Evolutionary conservation across 2,888 invertebrate species (phyloP).

Genomic region (Synergus itoensis): DNA sequence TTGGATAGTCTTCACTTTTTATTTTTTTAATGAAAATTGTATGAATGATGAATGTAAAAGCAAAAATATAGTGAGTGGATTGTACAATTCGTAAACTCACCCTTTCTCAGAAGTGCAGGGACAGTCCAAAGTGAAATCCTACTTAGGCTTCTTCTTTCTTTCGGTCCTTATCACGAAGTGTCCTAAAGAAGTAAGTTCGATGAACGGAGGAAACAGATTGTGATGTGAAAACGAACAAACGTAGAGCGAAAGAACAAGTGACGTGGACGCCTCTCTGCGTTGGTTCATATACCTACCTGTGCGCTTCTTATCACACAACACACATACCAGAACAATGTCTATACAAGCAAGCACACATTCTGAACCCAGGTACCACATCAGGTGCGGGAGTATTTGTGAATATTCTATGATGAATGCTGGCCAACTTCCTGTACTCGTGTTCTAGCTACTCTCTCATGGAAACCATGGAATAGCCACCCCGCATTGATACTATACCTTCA

Average conservation of each 20-base stretch:
- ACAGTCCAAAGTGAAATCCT: no score
- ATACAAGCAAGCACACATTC: no score
- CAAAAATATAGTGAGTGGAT: no score
- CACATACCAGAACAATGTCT: constrained; percentile 46
- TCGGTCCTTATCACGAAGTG: background rate
- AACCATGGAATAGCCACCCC: background rate
- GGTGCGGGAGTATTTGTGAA: constrained; percentile 1
- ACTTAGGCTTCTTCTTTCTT: no score
- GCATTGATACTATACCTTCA: no score
- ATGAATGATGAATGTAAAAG: no score
- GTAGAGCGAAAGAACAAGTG: constrained; percentile 73
- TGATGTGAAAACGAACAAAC: constrained; percentile 60
- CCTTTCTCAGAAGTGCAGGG: no score
- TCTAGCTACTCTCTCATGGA: background rate
- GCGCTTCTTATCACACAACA: constrained; percentile 73
- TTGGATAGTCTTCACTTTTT: no score
- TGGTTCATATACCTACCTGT: constrained; percentile 75
- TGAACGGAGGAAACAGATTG: constrained; percentile 30
- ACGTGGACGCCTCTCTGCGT: constrained; percentile 73
- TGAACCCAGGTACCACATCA: background rate
- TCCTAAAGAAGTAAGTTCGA: constrained; percentile 30
- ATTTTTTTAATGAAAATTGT: no score
- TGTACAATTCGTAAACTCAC: no score
- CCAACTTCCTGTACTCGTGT: background rate
- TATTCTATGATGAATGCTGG: constrained; percentile 1